phyloP scores from a whole-genome alignment of 1,140 invertebrate species.

The Tenebrio molitor region DNA sequence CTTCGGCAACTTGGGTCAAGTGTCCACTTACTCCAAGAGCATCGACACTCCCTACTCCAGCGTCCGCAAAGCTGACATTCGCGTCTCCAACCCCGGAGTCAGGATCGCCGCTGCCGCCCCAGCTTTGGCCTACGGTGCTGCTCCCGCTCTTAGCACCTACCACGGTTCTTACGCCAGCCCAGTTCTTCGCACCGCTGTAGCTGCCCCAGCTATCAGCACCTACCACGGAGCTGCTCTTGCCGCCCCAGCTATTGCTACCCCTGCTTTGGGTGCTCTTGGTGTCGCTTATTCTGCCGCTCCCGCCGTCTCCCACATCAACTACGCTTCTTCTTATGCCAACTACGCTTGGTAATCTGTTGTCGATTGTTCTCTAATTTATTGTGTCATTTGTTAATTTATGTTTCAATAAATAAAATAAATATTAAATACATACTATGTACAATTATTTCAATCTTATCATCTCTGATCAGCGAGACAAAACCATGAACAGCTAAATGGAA shows the following conservation, averaged over 20 bases:
- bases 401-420: too few relatives aligned
- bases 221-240: slow-evolving; percentile 42
- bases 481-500: too few relatives aligned
- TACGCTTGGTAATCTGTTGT: slow-evolving; percentile 69
- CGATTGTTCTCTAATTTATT: too few relatives aligned
- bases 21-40: slow-evolving; percentile 75
- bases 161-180: slow-evolving; percentile 53
- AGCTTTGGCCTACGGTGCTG: slow-evolving; percentile 53
- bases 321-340: slow-evolving; percentile 72
- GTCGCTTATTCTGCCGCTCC: slow-evolving; percentile 74
- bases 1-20: slow-evolving; percentile 74
- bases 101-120: slow-evolving; percentile 62
- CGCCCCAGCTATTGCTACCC: slow-evolving; percentile 62
- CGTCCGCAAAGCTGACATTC: slow-evolving; percentile 74
- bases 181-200: slow-evolving; percentile 48
- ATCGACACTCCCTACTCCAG: slow-evolving; percentile 79
- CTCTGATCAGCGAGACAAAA: too few relatives aligned
- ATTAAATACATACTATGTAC: too few relatives aligned
- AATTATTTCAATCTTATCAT: too few relatives aligned
- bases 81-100: slow-evolving; percentile 74
- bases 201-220: slow-evolving; percentile 57
- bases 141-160: slow-evolving; percentile 58
- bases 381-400: too few relatives aligned
- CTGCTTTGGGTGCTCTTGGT: slow-evolving; percentile 72
- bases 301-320: slow-evolving; percentile 77